Base-by-base conservation (phyloP, 2,888 invertebrate genomes). In the Callimorpha dominula region DNA sequence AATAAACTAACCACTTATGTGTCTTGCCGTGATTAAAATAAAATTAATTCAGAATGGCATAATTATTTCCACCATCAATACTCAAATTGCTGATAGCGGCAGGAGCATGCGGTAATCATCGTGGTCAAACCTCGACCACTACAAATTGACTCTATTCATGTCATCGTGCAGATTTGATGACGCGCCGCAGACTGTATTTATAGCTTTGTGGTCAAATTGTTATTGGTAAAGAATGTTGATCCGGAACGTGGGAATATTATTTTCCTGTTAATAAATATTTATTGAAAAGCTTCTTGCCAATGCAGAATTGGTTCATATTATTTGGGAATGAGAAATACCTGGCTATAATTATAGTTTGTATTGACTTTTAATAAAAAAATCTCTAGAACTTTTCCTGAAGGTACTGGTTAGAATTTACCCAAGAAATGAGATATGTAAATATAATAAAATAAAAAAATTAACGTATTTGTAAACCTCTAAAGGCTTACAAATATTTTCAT, bases 141-240 rank as follows among this genome's bases (percentile, higher is more conserved):
- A 77, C 80, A 88, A 88, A 88, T 89, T 85, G 87, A 85, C 81
- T 85, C 74, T 80, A 86, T 88, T 88, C 82, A 86, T 81, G 75
- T 76, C 80, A 74, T 78, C 62, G 73, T 78, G 77, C 76, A 83
- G 81, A 80, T 84, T 84, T 83, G 77, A 85, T 84, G 81, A 81
- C 78, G 68, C 74, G n/a, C 68, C 76, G 65, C 71, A 70, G 72
- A 70, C 69, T 74, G 66, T 81, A 79, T 84, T 85, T 85, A 85
- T 82, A 76, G 77, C 74, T 73, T 71, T 81, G 84, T 65, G 83
- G 79, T 76, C 57, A 63, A 42, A 42, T 42, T 60, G 65, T 68
- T 72, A 73, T 78, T 68, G 68, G 65, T 72, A 6, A 64, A 83
- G 79, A 83, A 71, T 74, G 69, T 68, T 70, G 9, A 46, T 31